These are phyloP conservation scores for Polydrusus pterygomalis DNA, from an alignment of 2,888 invertebrate genomes.

Conservation along the genomic window DNA sequence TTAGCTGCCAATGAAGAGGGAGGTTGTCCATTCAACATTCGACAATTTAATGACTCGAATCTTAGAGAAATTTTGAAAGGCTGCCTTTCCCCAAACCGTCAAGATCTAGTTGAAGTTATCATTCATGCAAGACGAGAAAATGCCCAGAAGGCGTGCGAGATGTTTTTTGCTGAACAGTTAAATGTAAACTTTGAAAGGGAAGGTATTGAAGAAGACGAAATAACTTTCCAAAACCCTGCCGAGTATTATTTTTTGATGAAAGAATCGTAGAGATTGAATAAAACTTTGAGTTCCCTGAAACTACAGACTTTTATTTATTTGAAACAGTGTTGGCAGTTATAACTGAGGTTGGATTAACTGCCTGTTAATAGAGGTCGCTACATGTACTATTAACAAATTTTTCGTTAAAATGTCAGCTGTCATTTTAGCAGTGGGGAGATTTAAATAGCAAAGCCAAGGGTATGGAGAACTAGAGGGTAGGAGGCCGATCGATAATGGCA, in stretches of 20 bases:
- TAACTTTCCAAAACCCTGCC: constrained; percentile 57
- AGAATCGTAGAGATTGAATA: too few species aligned
- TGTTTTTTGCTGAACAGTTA: constrained; percentile 53
- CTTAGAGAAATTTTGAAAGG: constrained; percentile 69
- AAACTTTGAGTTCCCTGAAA: too few species aligned
- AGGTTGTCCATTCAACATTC: constrained; percentile 80
- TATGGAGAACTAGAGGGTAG: too few species aligned
- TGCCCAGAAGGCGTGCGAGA: constrained; percentile 58
- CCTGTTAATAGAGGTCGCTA: too few species aligned
- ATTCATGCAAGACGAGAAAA: constrained; percentile 57
- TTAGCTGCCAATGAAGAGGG: constrained; percentile 73
- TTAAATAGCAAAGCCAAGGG: too few species aligned
- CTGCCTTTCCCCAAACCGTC: constrained; percentile 42
- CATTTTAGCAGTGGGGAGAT: too few species aligned
- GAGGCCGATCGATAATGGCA: too few species aligned
- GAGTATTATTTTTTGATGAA: constrained; percentile 59
- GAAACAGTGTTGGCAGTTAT: too few species aligned
- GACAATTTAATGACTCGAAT: constrained; percentile 74
- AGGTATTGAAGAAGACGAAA: background rate
- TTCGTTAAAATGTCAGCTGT: too few species aligned
- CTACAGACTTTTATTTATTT: too few species aligned
- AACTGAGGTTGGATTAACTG: too few species aligned
- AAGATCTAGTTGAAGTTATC: constrained; percentile 57
- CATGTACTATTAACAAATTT: too few species aligned
- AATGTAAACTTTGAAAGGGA: constrained; percentile 20